Evolutionary conservation across 35 echinoderm and acorn worm species (phyloP).

Genomic region (Stichopus chloronotus): DNA sequence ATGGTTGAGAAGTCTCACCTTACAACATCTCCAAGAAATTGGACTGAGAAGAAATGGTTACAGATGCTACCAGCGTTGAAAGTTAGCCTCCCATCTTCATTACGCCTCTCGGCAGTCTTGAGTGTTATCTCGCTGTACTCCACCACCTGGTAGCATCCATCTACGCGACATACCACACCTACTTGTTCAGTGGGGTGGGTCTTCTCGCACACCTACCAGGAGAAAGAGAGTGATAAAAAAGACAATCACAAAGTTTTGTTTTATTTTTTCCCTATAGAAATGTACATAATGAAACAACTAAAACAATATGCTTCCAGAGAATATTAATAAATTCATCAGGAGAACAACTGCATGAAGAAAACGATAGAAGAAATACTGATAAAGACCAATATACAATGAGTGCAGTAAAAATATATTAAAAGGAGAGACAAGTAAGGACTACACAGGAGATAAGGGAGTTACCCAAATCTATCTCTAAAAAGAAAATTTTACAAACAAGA

Average conservation of each 20-base stretch:
- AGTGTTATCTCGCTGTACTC: slow-evolving; percentile 99
- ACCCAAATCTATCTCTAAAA: no score
- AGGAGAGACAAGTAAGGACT: no score
- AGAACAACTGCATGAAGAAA: background rate
- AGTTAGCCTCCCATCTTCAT: slow-evolving; percentile 81
- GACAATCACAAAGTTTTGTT: background rate
- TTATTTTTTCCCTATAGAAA: background rate
- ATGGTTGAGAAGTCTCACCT: slow-evolving; percentile 48
- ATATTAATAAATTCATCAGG: background rate
- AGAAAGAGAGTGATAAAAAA: background rate
- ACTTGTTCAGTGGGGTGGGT: slow-evolving; percentile 93
- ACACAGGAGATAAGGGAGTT: no score
- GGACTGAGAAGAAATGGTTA: slow-evolving; percentile 92
- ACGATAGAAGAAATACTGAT: background rate
- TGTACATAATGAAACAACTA: background rate
- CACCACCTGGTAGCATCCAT: slow-evolving; percentile 88
- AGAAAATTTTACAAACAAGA: no score
- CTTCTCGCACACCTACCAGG: slow-evolving; percentile 82
- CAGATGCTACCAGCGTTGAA: slow-evolving; percentile 98
- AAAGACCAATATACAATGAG: background rate
- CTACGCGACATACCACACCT: slow-evolving; percentile 82
- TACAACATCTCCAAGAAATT: slow-evolving; percentile 79
- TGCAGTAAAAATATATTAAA: background rate
- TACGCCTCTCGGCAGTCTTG: slow-evolving; percentile 94
- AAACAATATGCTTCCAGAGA: background rate